phyloP scores from a whole-genome alignment of 2,888 invertebrate species.

The Cotesia congregata region DNA sequence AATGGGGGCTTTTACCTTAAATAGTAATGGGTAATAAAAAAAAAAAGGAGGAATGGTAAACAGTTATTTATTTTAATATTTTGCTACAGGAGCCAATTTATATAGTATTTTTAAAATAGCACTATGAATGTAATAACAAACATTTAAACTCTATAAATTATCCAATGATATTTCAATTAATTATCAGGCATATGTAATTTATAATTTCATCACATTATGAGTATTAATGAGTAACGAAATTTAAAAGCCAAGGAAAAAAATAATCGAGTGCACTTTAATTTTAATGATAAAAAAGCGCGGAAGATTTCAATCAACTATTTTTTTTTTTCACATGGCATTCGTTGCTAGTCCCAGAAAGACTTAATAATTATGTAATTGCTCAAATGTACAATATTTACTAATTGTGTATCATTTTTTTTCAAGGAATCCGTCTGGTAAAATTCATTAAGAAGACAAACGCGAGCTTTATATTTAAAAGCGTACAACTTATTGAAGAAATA shows the following conservation, averaged over 20 bases:
- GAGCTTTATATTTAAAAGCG: neutral
- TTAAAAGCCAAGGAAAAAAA: constrained; percentile 26
- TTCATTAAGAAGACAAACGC: neutral
- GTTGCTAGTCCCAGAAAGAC: neutral
- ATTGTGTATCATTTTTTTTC: neutral
- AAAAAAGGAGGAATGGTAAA: constrained; percentile 21
- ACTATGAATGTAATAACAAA: constrained; percentile 55
- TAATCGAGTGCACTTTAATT: constrained; percentile 34
- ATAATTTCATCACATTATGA: neutral
- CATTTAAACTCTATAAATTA: constrained; percentile 42
- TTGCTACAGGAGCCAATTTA: constrained; percentile 42
- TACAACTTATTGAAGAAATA: neutral
- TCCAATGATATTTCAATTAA: constrained; percentile 11
- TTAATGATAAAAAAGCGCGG: constrained; percentile 8
- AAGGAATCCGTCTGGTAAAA: neutral
- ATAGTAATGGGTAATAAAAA: neutral
- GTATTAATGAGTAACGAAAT: neutral
- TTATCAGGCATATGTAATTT: constrained; percentile 4
- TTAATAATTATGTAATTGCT: constrained; percentile 3
- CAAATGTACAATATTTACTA: constrained; percentile 8
- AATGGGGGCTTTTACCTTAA: neutral
- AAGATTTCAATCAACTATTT: neutral
- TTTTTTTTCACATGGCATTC: neutral
- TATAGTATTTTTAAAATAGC: constrained; percentile 43
- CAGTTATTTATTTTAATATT: constrained; percentile 48